phyloP scores from a whole-genome alignment of 2,888 invertebrate genomes.

The Acanthoscelides obtectus region DNA sequence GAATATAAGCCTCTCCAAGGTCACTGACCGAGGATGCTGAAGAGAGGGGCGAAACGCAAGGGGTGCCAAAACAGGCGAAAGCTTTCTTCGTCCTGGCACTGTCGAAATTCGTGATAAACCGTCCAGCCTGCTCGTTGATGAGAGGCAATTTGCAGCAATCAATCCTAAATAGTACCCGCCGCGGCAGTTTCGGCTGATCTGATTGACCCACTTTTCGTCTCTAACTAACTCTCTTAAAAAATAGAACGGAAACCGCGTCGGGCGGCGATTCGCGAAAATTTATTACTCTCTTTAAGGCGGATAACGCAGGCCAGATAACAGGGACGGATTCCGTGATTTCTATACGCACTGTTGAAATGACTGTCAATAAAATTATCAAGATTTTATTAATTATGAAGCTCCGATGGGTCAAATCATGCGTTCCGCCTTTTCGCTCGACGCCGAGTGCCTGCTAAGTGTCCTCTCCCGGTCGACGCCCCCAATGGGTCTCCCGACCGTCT shows the following conservation, averaged over 20 bases:
- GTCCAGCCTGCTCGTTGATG: not conserved
- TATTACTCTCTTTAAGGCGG: slow-evolving; percentile 11
- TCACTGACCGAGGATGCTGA: not conserved
- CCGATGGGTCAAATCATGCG: no score
- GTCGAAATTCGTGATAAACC: not conserved
- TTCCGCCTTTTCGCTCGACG: no score
- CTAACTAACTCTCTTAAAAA: slow-evolving; percentile 17
- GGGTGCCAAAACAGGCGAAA: not conserved
- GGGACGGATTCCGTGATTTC: not conserved
- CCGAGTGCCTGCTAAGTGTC: no score
- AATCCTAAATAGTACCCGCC: not conserved
- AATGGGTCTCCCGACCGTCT: no score
- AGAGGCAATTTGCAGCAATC: not conserved
- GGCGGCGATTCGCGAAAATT: slow-evolving; percentile 32
- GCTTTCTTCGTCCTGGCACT: not conserved
- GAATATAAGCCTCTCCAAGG: not conserved
- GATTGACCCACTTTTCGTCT: slow-evolving; percentile 3
- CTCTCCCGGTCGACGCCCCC: no score
- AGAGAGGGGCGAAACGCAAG: not conserved
- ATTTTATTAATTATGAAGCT: no score
- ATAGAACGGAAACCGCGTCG: slow-evolving; percentile 34
- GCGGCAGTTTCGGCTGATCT: not conserved
- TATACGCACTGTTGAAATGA: no score
- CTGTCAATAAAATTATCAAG: no score
- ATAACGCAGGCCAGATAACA: not conserved